Percentiles rank a stretch among this genome's conserved stretches.
These are phyloP conservation scores for Coilia nasus DNA, from an alignment of 2,797 vertebrate genomes.

Conservation along the genomic window DNA sequence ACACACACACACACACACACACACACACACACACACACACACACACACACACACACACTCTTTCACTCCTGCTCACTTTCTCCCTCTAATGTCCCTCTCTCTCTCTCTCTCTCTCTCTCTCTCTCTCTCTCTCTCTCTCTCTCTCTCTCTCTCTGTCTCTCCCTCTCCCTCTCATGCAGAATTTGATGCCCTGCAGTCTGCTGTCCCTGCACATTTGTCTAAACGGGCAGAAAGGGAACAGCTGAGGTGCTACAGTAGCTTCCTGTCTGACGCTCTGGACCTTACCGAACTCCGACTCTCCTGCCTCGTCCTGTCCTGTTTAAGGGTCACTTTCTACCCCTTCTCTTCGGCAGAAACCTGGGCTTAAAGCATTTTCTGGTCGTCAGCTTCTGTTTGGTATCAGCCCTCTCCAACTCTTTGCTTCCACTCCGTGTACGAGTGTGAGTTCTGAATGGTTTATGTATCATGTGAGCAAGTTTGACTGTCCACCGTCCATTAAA, in stretches of 20 bases:
- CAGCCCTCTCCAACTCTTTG: not conserved
- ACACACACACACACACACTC: too few species aligned
- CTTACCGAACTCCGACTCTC: not conserved
- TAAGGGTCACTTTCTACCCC: not conserved
- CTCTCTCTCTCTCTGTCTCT: constrained; percentile 53
- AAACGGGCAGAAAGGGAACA: constrained; percentile 59
- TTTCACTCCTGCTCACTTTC: constrained; percentile 15
- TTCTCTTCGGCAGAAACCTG: not conserved
- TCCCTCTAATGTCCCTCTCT: constrained; percentile 26
- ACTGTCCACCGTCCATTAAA: not conserved
- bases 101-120: constrained; percentile 54
- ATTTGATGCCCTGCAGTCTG: constrained; percentile 60
- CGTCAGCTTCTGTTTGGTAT: not conserved
- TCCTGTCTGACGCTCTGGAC: constrained; percentile 25
- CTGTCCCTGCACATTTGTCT: constrained; percentile 69
- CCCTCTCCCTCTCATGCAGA: constrained; percentile 59
- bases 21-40: too few species aligned
- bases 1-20: too few species aligned
- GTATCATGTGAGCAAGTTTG: not conserved
- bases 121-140: constrained; percentile 51
- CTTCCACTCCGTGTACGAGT: not conserved
- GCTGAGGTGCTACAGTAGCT: constrained; percentile 61
- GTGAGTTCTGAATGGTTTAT: not conserved
- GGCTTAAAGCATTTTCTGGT: not conserved
- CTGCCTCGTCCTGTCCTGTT: not conserved